These are phyloP conservation scores for Eufriesea mexicana DNA, from an alignment of 1,140 invertebrate genomes.

Conservation along the genomic window DNA sequence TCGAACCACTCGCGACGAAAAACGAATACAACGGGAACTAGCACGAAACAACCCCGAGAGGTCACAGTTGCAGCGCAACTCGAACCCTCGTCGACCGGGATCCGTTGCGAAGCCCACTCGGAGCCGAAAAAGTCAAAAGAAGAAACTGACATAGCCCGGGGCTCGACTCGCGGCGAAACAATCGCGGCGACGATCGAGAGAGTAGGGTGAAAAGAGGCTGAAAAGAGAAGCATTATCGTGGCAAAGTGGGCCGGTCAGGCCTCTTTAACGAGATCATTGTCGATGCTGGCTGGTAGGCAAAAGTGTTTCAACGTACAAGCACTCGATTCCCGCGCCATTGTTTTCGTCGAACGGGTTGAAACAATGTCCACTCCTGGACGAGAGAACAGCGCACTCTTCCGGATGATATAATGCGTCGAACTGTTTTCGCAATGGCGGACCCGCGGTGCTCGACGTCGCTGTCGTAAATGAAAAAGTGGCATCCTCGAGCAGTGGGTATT, in stretches of 20 bases:
- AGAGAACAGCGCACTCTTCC: conserved; percentile 2
- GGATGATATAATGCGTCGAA: conserved; percentile 48
- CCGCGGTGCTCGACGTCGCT: conserved; percentile 21
- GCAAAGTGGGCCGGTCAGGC: conserved; percentile 44
- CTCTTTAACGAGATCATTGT: conserved; percentile 57
- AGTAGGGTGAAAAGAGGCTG: conserved; percentile 59
- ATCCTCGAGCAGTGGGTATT: conserved; percentile 19
- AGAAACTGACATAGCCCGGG: conserved; percentile 45
- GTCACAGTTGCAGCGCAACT: conserved; percentile 5
- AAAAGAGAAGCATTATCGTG: conserved; percentile 54
- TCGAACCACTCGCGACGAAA: too few species aligned
- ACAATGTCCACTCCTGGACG: conserved; percentile 56
- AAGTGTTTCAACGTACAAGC: conserved; percentile 53
- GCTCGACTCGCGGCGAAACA: conserved; percentile 17
- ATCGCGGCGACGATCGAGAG: background rate
- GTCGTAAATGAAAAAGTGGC: conserved; percentile 51
- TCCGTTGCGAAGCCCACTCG: conserved; percentile 13
- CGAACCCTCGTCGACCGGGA: background rate
- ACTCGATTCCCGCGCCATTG: conserved; percentile 45
- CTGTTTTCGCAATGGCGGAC: conserved; percentile 29
- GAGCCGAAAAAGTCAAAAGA: conserved; percentile 47
- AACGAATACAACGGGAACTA: background rate
- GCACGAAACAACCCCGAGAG: background rate
- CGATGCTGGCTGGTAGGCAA: conserved; percentile 40
- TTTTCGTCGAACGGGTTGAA: conserved; percentile 53